These are phyloP conservation scores for Protosalanx chinensis DNA, from an alignment of 2,797 vertebrate genomes.

Conservation along the genomic window DNA sequence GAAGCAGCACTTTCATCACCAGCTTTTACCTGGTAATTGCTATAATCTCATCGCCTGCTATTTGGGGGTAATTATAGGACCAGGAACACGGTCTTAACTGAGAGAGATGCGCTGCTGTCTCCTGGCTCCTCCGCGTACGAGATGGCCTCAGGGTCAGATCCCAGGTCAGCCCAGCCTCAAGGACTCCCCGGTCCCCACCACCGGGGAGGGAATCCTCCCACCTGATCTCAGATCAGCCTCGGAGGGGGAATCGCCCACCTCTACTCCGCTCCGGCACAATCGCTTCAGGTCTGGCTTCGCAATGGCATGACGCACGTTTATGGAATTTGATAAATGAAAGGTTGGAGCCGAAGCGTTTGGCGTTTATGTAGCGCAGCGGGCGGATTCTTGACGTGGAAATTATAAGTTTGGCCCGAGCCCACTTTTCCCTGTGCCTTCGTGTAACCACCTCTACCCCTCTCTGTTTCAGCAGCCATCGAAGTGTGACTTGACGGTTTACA, in stretches of 20 bases:
- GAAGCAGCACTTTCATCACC: constrained; percentile 46
- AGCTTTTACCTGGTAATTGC: constrained; percentile 53
- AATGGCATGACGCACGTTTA: constrained; percentile 55
- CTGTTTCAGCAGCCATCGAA: constrained; percentile 13
- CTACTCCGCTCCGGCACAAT: constrained; percentile 52
- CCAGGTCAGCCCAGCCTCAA: constrained; percentile 20
- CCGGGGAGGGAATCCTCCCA: not conserved
- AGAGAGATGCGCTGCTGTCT: constrained; percentile 6
- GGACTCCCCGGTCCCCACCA: not conserved
- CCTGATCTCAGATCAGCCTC: constrained; percentile 38
- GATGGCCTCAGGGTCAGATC: constrained; percentile 15
- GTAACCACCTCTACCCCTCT: constrained; percentile 17
- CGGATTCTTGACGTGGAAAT: constrained; percentile 56
- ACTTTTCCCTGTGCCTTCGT: not conserved
- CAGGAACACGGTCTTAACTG: constrained; percentile 28
- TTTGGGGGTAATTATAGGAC: constrained; percentile 54
- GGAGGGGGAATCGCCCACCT: not conserved
- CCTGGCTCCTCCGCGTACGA: not conserved
- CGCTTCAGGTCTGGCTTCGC: constrained; percentile 25
- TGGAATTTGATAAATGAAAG: constrained; percentile 72
- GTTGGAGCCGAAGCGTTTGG: constrained; percentile 26
- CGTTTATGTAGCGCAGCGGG: constrained; percentile 12
- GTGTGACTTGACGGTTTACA: constrained; percentile 30
- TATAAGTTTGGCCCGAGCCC: constrained; percentile 36
- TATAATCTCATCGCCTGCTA: constrained; percentile 51